Conservation (phyloP, 2,888 invertebrate genomes). For the Uloborus plumipes region DNA sequence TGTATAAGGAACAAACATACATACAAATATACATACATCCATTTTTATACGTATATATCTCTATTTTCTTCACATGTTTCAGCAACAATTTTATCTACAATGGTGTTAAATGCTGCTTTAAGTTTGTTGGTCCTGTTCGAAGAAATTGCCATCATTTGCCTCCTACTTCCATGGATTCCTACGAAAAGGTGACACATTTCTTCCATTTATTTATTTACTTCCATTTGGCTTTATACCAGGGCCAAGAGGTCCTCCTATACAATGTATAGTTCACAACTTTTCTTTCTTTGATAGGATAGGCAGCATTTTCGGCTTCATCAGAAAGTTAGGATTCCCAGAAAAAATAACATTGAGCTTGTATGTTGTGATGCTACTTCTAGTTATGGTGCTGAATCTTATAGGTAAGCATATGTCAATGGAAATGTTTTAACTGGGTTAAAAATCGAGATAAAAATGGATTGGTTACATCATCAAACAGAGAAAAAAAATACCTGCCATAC, state of each 20-base stretch:
- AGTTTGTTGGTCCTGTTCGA: constrained; percentile 28
- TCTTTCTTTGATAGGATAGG: constrained; percentile 26
- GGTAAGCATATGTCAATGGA: constrained; percentile 10
- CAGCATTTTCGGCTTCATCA: constrained; percentile 15
- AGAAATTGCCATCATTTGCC: constrained; percentile 20
- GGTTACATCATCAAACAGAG: too few species aligned
- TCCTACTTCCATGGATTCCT: constrained; percentile 44
- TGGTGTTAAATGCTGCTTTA: constrained; percentile 39
- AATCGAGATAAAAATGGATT: too few species aligned
- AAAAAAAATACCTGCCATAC: too few species aligned
- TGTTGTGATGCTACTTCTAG: constrained; percentile 11
- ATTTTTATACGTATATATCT: too few species aligned
- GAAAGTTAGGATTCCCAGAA: constrained; percentile 37
- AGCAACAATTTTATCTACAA: constrained; percentile 14
- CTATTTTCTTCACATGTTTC: not conserved
- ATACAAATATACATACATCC: too few species aligned
- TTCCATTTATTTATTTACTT: too few species aligned
- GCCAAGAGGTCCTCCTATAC: too few species aligned
- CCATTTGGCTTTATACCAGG: too few species aligned
- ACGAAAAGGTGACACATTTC: constrained; percentile 22
- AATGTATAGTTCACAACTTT: not conserved
- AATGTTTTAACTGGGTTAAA: too few species aligned
- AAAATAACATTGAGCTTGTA: constrained; percentile 26
- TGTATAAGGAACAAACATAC: too few species aligned
- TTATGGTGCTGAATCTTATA: constrained; percentile 18